Conservation (phyloP, 2,113 vertebrate genomes). For the Micronycteris hirsuta region DNA sequence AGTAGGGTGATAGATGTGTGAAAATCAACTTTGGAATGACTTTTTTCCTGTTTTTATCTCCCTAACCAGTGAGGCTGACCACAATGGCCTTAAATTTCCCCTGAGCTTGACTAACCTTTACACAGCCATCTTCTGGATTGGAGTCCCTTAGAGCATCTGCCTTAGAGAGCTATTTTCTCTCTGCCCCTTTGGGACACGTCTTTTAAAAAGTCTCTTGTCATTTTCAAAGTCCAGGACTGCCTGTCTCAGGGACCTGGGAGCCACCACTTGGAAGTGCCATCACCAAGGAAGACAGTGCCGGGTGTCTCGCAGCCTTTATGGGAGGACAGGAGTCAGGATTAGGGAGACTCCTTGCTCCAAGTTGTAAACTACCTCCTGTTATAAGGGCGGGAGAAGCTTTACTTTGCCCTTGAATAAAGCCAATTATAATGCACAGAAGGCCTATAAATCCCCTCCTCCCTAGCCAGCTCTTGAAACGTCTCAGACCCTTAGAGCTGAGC, state of each 20-base stretch:
- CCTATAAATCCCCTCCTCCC: background rate
- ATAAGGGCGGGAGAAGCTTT: background rate
- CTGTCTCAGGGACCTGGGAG: background rate
- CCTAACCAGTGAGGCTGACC: background rate
- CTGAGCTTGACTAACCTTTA: background rate
- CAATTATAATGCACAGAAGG: background rate
- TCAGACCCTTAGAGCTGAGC: no score
- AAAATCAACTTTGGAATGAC: background rate
- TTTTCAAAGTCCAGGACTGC: background rate
- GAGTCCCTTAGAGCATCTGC: background rate
- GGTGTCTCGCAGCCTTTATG: accelerated
- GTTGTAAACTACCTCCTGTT: background rate
- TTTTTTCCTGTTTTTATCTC: background rate
- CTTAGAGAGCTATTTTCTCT: background rate
- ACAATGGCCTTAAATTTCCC: background rate
- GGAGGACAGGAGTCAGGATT: background rate
- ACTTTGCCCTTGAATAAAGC: background rate
- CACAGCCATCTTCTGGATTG: background rate
- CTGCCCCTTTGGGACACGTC: background rate
- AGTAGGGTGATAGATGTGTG: background rate
- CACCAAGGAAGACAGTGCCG: background rate
- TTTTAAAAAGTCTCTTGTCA: background rate
- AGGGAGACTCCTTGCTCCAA: background rate
- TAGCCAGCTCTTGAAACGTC: background rate
- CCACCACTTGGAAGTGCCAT: background rate